Conservation (phyloP, 2,888 invertebrate genomes). For the Dasysyrphus albostriatus region DNA sequence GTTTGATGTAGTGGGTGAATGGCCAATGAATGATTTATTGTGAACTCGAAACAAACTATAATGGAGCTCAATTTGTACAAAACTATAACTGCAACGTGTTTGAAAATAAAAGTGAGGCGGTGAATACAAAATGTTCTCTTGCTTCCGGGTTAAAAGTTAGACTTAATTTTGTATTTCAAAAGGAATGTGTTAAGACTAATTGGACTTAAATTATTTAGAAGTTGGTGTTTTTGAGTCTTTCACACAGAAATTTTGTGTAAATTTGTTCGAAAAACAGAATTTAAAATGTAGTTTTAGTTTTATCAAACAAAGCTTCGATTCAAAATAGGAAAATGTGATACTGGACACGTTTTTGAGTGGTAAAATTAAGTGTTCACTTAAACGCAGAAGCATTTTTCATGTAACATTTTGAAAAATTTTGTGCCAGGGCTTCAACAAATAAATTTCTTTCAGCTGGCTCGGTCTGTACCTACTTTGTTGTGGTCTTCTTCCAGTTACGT, state of each 20-base stretch:
- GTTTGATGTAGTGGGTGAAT: constrained; percentile 28
- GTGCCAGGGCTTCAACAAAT: too few species aligned
- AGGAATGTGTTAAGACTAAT: constrained; percentile 6
- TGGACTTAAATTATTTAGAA: background rate
- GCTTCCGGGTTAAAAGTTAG: constrained; percentile 15
- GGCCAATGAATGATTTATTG: constrained; percentile 51
- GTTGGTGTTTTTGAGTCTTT: background rate
- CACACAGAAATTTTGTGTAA: background rate
- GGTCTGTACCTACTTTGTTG: too few species aligned
- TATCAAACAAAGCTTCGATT: too few species aligned
- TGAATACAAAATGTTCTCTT: constrained; percentile 12
- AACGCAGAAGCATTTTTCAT: too few species aligned
- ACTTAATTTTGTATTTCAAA: background rate
- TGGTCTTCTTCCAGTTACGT: too few species aligned
- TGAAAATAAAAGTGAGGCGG: constrained; percentile 9
- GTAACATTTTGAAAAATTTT: too few species aligned
- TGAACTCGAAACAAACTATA: constrained; percentile 14
- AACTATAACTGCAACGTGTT: constrained; percentile 15
- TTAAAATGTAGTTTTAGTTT: too few species aligned
- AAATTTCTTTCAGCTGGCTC: too few species aligned
- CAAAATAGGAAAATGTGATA: too few species aligned
- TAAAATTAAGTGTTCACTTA: too few species aligned
- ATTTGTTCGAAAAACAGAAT: background rate
- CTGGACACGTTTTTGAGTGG: too few species aligned
- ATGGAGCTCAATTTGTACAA: constrained; percentile 13